Evolutionary conservation across 2,888 invertebrate genomes (phyloP).

Genomic region (Leptinotarsa tumamoca): DNA sequence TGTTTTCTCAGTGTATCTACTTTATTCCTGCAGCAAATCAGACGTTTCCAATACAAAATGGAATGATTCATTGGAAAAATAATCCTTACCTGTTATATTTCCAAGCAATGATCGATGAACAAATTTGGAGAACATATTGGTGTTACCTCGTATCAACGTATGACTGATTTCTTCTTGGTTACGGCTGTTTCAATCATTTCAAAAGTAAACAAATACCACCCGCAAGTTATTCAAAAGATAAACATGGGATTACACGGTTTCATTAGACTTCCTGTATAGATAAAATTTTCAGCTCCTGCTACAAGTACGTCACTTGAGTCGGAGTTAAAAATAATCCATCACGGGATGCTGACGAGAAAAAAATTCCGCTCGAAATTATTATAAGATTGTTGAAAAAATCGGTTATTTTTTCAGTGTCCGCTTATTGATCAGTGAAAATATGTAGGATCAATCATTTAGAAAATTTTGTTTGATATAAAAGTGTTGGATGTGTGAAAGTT

Average conservation of each 20-base stretch:
- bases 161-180: neutral
- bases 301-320: slow-evolving; percentile 31
- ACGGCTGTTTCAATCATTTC: neutral
- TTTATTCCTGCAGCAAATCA: no score
- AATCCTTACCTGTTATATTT: no score
- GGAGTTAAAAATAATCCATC: slow-evolving; percentile 38
- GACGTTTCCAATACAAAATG: no score
- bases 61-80: no score
- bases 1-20: no score
- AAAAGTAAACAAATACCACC: slow-evolving; percentile 7
- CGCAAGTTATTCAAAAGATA: neutral
- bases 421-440: neutral
- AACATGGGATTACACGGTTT: slow-evolving; percentile 11
- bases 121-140: neutral
- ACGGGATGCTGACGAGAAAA: neutral
- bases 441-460: no score
- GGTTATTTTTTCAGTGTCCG: no score
- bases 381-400: neutral
- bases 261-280: slow-evolving; percentile 32
- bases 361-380: neutral
- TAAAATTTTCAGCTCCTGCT: slow-evolving; percentile 37
- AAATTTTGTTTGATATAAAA: no score
- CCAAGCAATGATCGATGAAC: no score
- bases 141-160: neutral
- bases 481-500: no score